phyloP scores from a whole-genome alignment of 2,113 vertebrate species.

The Bubo scandiacus region DNA sequence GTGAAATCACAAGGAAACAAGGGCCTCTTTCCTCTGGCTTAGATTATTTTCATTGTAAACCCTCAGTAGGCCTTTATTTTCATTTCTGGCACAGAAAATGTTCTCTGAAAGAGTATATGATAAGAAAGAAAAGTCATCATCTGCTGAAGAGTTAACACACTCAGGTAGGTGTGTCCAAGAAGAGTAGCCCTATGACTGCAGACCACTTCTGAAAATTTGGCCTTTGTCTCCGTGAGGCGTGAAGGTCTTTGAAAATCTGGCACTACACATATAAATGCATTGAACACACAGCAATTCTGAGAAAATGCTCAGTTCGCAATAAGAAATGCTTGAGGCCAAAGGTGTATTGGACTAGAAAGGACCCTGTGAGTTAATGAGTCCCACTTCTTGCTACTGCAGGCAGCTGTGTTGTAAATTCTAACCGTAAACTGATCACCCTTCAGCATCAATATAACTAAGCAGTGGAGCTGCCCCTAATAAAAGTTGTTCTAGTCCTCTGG shows the following conservation, averaged over 20 bases:
- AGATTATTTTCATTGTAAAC: background rate
- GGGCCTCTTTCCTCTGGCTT: background rate
- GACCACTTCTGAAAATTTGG: background rate
- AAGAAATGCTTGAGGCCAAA: background rate
- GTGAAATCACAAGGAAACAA: background rate
- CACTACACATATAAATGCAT: background rate
- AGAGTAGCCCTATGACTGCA: background rate
- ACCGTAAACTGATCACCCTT: background rate
- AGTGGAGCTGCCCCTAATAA: background rate
- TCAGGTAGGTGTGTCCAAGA: background rate
- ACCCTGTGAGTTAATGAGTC: background rate
- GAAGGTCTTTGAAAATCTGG: background rate
- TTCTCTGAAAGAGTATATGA: background rate
- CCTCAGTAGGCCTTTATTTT: background rate
- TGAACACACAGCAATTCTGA: background rate
- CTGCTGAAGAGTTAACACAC: background rate
- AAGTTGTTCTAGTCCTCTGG: conserved; percentile 9
- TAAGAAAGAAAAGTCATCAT: background rate
- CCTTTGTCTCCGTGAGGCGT: background rate
- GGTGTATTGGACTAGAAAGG: background rate
- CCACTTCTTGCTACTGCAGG: background rate
- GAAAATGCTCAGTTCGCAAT: background rate
- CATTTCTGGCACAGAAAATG: background rate
- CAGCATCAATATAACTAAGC: background rate
- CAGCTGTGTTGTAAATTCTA: background rate